A percentile compares a stretch with the other conserved stretches of the same genome.
Conservation (phyloP, 2,888 invertebrate genomes). For the Acanthosepion lycidas region DNA sequence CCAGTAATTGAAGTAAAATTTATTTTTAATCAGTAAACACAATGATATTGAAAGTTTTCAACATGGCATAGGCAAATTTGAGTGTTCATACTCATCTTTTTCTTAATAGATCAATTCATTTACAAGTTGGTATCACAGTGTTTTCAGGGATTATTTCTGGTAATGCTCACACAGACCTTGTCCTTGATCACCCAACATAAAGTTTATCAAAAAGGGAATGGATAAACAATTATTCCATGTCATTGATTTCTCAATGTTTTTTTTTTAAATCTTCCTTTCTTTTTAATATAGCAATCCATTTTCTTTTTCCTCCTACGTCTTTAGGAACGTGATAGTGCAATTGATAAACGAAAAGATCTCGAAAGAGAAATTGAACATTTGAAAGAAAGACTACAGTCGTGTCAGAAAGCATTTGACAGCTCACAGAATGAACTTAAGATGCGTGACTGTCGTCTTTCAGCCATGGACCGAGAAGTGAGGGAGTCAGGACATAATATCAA, state of each 20-base stretch:
- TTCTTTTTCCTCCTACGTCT: not conserved
- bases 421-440: constrained; percentile 65
- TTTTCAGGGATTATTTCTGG: too few relatives aligned
- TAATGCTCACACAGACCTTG: too few relatives aligned
- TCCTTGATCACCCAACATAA: too few relatives aligned
- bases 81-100: too few relatives aligned
- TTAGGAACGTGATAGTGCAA: constrained; percentile 69
- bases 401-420: constrained; percentile 65
- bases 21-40: too few relatives aligned
- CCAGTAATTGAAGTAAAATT: too few relatives aligned
- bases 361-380: constrained; percentile 67
- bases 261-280: not conserved
- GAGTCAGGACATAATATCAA: constrained; percentile 57
- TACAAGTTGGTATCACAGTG: too few relatives aligned
- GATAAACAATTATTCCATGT: too few relatives aligned
- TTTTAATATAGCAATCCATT: not conserved
- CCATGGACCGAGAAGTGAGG: constrained; percentile 60
- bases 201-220: too few relatives aligned
- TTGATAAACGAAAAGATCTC: constrained; percentile 62
- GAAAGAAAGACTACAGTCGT: constrained; percentile 66
- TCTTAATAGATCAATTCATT: too few relatives aligned
- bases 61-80: too few relatives aligned
- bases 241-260: not conserved
- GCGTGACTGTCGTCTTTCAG: constrained; percentile 59
- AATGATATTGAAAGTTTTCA: too few relatives aligned